Evolutionary conservation across 2,113 vertebrate genomes (phyloP), one percentile per base, ranked within the genome.

Genomic region (Tichodroma muraria): DNA sequence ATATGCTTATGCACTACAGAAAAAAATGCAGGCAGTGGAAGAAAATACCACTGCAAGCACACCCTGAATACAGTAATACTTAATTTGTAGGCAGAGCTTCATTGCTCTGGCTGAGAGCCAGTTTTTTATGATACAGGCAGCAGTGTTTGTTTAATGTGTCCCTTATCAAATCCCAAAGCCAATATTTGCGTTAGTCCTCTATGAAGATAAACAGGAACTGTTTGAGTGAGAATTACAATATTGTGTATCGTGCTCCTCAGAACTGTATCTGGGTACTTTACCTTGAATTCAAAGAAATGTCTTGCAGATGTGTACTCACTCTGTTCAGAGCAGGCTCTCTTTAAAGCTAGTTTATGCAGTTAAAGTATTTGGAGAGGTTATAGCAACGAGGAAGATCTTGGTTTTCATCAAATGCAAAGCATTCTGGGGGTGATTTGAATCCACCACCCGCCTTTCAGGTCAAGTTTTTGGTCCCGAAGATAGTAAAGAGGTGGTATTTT

Each of bases 191-290:
- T 70, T 85, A 60, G 81, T 80, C 81, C 64, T 90, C 63, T 44
- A 37, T 38, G 79, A 93, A 91, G 94, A 91, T 82, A 85, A 95
- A 89, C 66, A 85, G 86, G 82, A 91, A 12, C 68, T 64, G 56
- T 90, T 78, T 89, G 95, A 91, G 49, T 80, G 71, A 89, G 91
- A 96, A 93, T 94, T 85, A 91, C 94, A 81, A 76, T 85, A 60
- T 23, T 76, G 88, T 42, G 37, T 87, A 72, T 84, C 25, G 4
- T 52, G n/a, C 45, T 94, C 57, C 81, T 94, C 64, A 61, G 59
- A 73, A 42, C 47, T 30, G 35, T 47, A 60, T 72, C 77, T 90
- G 24, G 40, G 66, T 49, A 6, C 84, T 91, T 89, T 85, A 59
- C 56, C 57, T 85, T 56, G 72, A 71, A 75, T 80, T 54, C 70